These are phyloP conservation scores for Drosophila kanekoi DNA, from an alignment of 2,888 invertebrate genomes.

Conservation along the genomic window DNA sequence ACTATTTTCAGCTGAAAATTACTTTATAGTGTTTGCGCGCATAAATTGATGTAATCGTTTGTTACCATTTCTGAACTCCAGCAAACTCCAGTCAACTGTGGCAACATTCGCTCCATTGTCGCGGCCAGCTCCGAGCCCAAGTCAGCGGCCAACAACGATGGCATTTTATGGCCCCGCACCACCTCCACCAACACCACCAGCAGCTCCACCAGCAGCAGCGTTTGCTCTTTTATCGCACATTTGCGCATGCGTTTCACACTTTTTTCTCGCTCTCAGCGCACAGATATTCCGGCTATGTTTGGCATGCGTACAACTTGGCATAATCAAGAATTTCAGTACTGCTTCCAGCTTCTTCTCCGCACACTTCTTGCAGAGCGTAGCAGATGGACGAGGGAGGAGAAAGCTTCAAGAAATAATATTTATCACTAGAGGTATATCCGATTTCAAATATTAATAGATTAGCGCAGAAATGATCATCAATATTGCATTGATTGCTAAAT, in stretches of 20 bases:
- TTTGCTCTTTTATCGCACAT: conserved; percentile 62
- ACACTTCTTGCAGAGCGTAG: background rate
- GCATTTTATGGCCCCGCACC: conserved; percentile 17
- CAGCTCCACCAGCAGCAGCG: conserved; percentile 4
- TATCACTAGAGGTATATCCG: background rate
- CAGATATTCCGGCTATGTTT: conserved; percentile 67
- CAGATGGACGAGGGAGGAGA: background rate
- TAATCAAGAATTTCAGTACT: conserved; percentile 47
- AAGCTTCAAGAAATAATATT: background rate
- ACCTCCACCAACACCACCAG: conserved; percentile 14
- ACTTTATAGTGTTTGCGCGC: conserved; percentile 83
- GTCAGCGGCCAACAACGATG: conserved; percentile 4
- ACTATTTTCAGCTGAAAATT: conserved; percentile 78
- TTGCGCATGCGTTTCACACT: conserved; percentile 77
- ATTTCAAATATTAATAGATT: background rate
- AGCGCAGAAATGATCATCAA: background rate
- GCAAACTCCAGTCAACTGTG: conserved; percentile 58
- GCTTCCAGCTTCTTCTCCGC: conserved; percentile 21
- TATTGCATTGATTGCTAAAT: background rate
- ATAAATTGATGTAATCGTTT: conserved; percentile 84
- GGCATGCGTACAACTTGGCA: conserved; percentile 65
- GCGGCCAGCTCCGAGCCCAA: conserved; percentile 11
- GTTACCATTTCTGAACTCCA: conserved; percentile 81
- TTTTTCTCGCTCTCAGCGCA: conserved; percentile 44
- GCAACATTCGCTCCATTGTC: conserved; percentile 45